A percentile compares a stretch with the other conserved stretches of the same genome.
Conservation (phyloP, 2,113 vertebrate species). For the Rana temporaria region DNA sequence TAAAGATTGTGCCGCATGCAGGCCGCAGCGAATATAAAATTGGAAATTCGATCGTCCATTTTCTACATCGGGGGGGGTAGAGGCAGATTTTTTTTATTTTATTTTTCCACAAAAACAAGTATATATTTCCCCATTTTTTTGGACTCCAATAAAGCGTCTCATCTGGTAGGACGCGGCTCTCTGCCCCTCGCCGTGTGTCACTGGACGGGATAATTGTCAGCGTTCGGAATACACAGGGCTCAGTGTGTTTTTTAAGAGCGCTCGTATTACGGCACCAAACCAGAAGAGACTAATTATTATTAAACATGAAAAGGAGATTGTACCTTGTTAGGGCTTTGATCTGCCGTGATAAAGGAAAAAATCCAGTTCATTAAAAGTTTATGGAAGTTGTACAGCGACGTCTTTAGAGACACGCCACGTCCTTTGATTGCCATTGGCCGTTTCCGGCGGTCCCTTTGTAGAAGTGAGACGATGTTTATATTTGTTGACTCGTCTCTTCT, state of each 20-base stretch:
- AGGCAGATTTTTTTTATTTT: too few relatives aligned
- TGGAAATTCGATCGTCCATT: too few relatives aligned
- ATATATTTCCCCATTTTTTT: too few relatives aligned
- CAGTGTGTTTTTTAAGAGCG: conserved; percentile 4
- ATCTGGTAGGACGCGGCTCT: neutral
- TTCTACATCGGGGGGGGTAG: too few relatives aligned
- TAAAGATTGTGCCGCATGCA: too few relatives aligned
- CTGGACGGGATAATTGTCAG: conserved; percentile 46
- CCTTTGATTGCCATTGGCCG: conserved; percentile 43
- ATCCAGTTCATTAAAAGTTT: conserved; percentile 54
- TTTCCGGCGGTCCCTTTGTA: conserved; percentile 24
- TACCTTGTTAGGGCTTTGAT: conserved; percentile 47
- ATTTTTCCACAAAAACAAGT: too few relatives aligned
- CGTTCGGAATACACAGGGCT: conserved; percentile 28
- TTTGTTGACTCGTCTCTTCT: conserved; percentile 16
- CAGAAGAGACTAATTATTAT: conserved; percentile 56
- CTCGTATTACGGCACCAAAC: conserved; percentile 44
- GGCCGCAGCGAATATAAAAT: too few relatives aligned
- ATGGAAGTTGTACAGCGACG: conserved; percentile 26
- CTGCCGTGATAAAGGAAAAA: conserved; percentile 35
- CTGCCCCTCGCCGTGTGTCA: conserved; percentile 29
- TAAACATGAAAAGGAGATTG: conserved; percentile 56
- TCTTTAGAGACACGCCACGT: conserved; percentile 14
- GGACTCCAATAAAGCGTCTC: too few relatives aligned
- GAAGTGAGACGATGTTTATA: conserved; percentile 20